Evolutionary conservation across 1,140 invertebrate species (phyloP).

Genomic region (Bombyx mori): DNA sequence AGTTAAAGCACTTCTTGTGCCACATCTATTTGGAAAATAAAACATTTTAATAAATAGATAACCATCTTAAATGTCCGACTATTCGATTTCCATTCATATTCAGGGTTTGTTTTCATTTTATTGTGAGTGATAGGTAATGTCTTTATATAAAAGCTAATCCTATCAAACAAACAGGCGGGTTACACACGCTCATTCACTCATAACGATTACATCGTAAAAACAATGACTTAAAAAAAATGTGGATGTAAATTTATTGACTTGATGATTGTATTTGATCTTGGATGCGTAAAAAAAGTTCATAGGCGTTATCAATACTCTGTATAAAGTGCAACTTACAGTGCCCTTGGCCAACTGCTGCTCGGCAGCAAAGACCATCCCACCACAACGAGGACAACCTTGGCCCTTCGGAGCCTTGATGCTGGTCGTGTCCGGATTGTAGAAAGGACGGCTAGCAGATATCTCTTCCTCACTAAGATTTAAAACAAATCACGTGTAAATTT

Average conservation of each 20-base stretch:
- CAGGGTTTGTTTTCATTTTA: too few relatives aligned
- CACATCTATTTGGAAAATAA: constrained; percentile 78
- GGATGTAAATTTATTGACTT: too few relatives aligned
- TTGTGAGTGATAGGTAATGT: too few relatives aligned
- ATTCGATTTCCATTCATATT: too few relatives aligned
- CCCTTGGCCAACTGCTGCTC: constrained; percentile 95
- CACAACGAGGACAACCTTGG: constrained; percentile 92
- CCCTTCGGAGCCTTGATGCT: constrained; percentile 89
- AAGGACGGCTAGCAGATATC: constrained; percentile 82
- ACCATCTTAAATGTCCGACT: neutral
- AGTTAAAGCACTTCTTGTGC: constrained; percentile 96
- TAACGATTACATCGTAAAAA: too few relatives aligned
- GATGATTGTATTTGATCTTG: too few relatives aligned
- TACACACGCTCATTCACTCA: too few relatives aligned
- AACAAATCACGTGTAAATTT: too few relatives aligned
- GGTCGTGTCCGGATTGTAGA: constrained; percentile 87
- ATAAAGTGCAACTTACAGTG: constrained; percentile 74
- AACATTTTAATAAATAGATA: neutral
- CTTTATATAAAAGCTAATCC: too few relatives aligned
- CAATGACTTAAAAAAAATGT: too few relatives aligned
- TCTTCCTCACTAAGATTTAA: constrained; percentile 79
- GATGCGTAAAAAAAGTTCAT: too few relatives aligned
- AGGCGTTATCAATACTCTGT: constrained; percentile 24
- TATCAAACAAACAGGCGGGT: too few relatives aligned
- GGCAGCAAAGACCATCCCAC: constrained; percentile 93